Percentiles rank a stretch among this genome's conserved stretches.
These are phyloP conservation scores for Hyla sarda DNA, from an alignment of 2,113 vertebrate species.

Conservation along the genomic window DNA sequence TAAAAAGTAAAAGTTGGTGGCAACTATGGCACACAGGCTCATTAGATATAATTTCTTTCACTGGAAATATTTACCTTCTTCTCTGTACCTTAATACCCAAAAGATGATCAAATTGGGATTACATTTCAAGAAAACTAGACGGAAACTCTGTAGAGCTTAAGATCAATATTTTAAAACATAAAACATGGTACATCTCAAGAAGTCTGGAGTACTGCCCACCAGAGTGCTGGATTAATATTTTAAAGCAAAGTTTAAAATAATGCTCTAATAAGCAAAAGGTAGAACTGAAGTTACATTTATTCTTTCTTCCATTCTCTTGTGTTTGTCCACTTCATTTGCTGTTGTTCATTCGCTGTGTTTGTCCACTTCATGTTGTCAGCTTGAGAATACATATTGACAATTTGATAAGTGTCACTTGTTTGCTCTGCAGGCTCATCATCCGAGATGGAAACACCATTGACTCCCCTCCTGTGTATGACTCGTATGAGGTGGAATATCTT, in stretches of 20 bases:
- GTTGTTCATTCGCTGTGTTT: neutral
- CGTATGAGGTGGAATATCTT: slow-evolving; percentile 95
- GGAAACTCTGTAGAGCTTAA: neutral
- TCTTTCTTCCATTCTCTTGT: neutral
- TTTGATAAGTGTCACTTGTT: neutral
- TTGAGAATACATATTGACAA: neutral
- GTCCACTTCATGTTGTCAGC: neutral
- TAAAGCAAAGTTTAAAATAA: neutral
- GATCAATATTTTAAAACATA: slow-evolving; percentile 14
- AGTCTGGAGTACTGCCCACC: neutral
- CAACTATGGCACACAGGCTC: neutral
- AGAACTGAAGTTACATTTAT: neutral
- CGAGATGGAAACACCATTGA: slow-evolving; percentile 93
- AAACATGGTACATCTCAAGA: neutral
- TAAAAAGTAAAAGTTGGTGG: neutral
- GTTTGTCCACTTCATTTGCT: no score
- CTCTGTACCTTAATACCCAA: neutral
- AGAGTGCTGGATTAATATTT: neutral
- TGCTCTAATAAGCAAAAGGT: neutral
- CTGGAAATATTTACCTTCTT: neutral
- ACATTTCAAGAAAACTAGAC: neutral
- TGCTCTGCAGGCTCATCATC: slow-evolving; percentile 85
- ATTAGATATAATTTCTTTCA: neutral
- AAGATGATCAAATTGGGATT: neutral
- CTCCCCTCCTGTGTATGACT: slow-evolving; percentile 89